Evolutionary conservation across 2,888 invertebrate species (phyloP).

Genomic region (Orthosia gothica): DNA sequence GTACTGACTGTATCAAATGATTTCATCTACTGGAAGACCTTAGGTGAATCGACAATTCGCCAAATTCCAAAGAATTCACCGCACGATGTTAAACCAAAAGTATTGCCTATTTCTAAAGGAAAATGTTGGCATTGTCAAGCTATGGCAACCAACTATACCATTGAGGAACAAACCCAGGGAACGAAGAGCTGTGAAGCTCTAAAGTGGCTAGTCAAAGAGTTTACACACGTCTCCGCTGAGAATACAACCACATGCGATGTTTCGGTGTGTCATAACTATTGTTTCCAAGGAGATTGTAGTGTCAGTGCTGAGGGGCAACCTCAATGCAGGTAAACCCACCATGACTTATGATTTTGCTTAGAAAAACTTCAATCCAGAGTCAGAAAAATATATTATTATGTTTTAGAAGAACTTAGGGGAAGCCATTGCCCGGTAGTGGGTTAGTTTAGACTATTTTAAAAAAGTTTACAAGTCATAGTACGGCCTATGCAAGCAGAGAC

Average conservation of each 20-base stretch:
- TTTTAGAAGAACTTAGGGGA: no score
- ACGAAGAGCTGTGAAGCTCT: neutral
- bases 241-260: neutral
- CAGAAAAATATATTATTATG: no score
- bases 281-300: neutral
- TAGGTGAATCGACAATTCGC: constrained; percentile 93
- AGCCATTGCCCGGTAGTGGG: no score
- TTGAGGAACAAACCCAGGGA: neutral
- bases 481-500: no score
- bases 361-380: no score
- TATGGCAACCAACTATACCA: neutral
- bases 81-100: neutral
- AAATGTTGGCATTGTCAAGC: neutral
- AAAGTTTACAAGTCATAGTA: no score
- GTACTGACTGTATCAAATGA: constrained; percentile 91
- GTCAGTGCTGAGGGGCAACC: no score
- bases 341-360: no score
- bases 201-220: neutral
- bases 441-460: no score
- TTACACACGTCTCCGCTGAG: neutral
- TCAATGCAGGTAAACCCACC: no score
- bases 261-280: neutral
- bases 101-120: neutral
- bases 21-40: constrained; percentile 87
- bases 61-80: neutral